Percentiles rank a stretch among this genome's conserved stretches.
Conservation (phyloP, 2,113 vertebrate genomes). For the Castor canadensis region DNA sequence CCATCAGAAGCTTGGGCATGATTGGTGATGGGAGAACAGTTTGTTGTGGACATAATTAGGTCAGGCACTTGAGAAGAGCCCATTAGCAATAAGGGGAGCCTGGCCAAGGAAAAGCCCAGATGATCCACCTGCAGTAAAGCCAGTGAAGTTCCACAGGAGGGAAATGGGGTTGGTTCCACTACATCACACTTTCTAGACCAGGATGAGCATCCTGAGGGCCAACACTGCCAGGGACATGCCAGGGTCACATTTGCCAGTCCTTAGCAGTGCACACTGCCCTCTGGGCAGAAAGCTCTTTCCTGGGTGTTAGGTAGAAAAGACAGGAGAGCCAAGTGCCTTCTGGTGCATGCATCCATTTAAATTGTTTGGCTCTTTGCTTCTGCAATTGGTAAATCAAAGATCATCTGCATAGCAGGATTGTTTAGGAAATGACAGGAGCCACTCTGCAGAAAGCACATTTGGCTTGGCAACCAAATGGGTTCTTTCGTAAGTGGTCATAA, state of each 20-base stretch:
- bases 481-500: conserved; percentile 37
- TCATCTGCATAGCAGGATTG: neutral
- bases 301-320: neutral
- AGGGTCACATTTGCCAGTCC: neutral
- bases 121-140: neutral
- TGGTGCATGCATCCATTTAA: neutral
- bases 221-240: neutral
- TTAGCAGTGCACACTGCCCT: neutral
- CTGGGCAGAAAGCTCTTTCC: neutral
- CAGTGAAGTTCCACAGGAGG: neutral
- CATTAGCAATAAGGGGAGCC: neutral
- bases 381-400: neutral
- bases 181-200: neutral
- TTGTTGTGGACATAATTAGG: neutral
- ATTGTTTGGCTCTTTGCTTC: neutral
- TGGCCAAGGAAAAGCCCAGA: neutral
- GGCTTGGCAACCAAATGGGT: neutral
- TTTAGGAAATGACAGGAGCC: neutral
- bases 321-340: neutral
- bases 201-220: neutral
- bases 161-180: neutral
- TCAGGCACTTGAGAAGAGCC: neutral
- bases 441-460: neutral
- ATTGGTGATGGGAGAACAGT: neutral
- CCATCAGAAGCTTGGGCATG: neutral